Percentiles rank a stretch among this genome's conserved stretches.
Evolutionary conservation across 2,797 vertebrate genomes (phyloP).

Genomic region (Spheniscus humboldti): DNA sequence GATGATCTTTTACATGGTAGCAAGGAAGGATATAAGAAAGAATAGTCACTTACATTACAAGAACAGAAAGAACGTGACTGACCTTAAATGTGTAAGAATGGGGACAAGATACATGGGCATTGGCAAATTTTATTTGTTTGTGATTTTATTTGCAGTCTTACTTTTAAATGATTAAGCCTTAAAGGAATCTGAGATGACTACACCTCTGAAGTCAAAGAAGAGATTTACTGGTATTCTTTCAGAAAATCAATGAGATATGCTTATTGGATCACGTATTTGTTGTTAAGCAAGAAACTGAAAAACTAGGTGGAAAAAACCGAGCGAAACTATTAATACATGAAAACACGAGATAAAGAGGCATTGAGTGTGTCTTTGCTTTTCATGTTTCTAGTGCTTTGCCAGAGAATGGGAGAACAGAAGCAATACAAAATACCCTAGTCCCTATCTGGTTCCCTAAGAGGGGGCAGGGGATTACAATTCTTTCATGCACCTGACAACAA

Average conservation of each 20-base stretch:
- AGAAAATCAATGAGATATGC: not conserved
- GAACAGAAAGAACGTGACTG: not conserved
- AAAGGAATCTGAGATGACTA: not conserved
- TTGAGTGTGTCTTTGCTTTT: not conserved
- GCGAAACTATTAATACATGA: not conserved
- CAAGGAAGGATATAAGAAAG: not conserved
- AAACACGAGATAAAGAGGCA: not conserved
- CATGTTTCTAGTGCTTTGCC: not conserved
- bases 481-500: not conserved
- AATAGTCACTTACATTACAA: not conserved
- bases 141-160: not conserved
- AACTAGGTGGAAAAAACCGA: not conserved
- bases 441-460: not conserved
- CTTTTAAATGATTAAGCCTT: not conserved
- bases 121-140: not conserved
- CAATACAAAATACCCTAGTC: not conserved
- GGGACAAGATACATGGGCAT: not conserved
- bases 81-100: not conserved
- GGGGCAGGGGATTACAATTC: not conserved
- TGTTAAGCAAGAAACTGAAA: not conserved
- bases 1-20: not conserved
- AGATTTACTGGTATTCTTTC: not conserved
- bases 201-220: not conserved
- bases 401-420: not conserved
- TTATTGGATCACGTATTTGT: not conserved